These are phyloP conservation scores for Anabas testudineus DNA, from an alignment of 2,797 vertebrate species.

Conservation along the genomic window DNA sequence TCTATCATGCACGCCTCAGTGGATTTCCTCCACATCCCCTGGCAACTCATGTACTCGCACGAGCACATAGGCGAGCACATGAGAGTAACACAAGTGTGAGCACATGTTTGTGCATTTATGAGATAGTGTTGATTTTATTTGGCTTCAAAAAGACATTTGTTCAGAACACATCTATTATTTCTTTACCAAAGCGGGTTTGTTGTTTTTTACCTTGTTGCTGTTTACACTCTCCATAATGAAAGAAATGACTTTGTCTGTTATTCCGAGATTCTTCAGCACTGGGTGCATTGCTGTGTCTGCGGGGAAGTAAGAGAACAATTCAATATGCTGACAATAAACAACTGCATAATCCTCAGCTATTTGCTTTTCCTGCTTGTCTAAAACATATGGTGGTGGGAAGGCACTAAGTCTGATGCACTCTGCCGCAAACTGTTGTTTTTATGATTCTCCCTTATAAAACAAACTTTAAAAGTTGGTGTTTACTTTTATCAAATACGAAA, in stretches of 20 bases:
- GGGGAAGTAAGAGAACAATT: conserved; percentile 48
- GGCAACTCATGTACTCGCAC: conserved; percentile 42
- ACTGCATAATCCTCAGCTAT: conserved; percentile 57
- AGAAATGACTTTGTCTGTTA: conserved; percentile 87
- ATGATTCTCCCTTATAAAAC: conserved; percentile 18
- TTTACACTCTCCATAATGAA: conserved; percentile 86
- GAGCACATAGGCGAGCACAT: conserved; percentile 38
- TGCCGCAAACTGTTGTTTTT: conserved; percentile 36
- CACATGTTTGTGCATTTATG: conserved; percentile 8
- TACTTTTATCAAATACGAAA: conserved; percentile 19
- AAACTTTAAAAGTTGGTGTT: conserved; percentile 33
- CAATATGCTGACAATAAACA: conserved; percentile 50
- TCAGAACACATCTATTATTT: conserved; percentile 26
- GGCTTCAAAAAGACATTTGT: conserved; percentile 17
- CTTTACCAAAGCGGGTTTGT: conserved; percentile 22
- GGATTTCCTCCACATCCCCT: conserved; percentile 47
- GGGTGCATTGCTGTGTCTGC: conserved; percentile 91
- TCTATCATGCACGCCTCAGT: conserved; percentile 61
- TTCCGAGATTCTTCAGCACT: conserved; percentile 87
- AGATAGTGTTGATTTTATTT: conserved; percentile 32
- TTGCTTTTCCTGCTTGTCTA: conserved; percentile 39
- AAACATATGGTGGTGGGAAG: conserved; percentile 59
- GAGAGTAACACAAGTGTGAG: conserved; percentile 27
- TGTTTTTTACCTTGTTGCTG: conserved; percentile 90
- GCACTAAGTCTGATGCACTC: conserved; percentile 25